phyloP scores from a whole-genome alignment of 2,113 vertebrate species.

The Cygnus buccinator region DNA sequence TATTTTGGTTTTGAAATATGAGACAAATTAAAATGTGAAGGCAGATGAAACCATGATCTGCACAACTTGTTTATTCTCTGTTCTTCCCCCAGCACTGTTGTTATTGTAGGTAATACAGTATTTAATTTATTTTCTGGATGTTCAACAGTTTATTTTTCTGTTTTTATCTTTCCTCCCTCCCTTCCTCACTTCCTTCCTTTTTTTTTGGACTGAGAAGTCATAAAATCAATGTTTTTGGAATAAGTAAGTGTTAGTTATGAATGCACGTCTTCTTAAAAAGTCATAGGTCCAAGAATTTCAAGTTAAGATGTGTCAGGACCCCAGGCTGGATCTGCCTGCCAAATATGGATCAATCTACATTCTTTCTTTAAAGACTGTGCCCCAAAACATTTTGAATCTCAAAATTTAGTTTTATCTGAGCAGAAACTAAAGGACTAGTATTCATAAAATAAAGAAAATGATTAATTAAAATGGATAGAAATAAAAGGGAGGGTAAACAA shows the following conservation, averaged over 20 bases:
- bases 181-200: too few species aligned
- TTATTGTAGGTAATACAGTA: not conserved
- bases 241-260: not conserved
- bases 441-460: not conserved
- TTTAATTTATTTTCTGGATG: not conserved
- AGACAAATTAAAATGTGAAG: not conserved
- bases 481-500: not conserved
- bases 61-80: not conserved
- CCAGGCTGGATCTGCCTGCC: not conserved
- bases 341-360: not conserved
- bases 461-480: not conserved
- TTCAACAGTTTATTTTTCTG: not conserved
- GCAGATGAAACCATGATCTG: not conserved
- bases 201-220: not conserved
- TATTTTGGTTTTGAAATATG: not conserved
- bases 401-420: not conserved
- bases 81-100: not conserved
- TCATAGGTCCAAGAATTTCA: not conserved
- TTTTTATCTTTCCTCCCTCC: not conserved
- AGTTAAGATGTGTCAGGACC: not conserved
- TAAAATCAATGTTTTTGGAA: not conserved
- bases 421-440: not conserved
- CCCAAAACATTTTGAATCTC: not conserved
- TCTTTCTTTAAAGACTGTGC: not conserved
- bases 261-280: not conserved